Conservation (phyloP, 2,888 invertebrate species). For the Melitaea athalia region DNA sequence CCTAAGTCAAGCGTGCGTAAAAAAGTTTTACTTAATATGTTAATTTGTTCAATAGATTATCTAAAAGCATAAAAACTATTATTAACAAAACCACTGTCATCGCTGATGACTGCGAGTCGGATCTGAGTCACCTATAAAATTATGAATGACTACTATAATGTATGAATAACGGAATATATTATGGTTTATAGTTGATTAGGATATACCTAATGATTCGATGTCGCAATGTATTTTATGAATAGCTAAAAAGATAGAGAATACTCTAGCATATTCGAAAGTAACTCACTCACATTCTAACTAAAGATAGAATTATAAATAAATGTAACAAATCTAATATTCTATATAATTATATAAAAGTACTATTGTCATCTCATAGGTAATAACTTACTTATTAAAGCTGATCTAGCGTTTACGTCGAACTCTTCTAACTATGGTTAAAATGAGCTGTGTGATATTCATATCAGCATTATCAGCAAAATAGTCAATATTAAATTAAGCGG, state of each 20-base stretch:
- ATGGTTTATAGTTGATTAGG: neutral
- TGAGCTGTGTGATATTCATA: conserved; percentile 8
- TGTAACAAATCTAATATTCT: too few species aligned
- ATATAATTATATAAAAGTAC: too few species aligned
- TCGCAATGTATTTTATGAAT: too few species aligned
- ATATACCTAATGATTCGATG: neutral
- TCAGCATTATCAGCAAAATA: conserved; percentile 1
- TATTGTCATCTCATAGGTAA: too few species aligned
- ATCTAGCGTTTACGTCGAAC: neutral
- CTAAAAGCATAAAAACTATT: neutral
- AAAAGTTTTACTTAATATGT: neutral
- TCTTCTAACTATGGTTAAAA: conserved; percentile 8
- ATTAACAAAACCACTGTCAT: conserved; percentile 24
- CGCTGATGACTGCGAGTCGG: conserved; percentile 26
- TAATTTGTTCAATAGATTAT: neutral
- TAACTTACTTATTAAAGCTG: conserved; percentile 4
- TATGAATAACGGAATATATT: conserved; percentile 8
- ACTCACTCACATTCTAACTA: too few species aligned
- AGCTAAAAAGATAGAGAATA: too few species aligned
- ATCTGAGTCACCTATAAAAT: conserved; percentile 35
- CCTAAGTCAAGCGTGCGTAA: too few species aligned
- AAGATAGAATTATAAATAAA: too few species aligned
- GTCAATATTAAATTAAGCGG: conserved; percentile 1
- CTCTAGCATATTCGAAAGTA: too few species aligned
- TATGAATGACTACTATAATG: conserved; percentile 29